These are phyloP conservation scores for Diploscapter pachys DNA, from an alignment of 1,140 invertebrate genomes.

Conservation along the genomic window DNA sequence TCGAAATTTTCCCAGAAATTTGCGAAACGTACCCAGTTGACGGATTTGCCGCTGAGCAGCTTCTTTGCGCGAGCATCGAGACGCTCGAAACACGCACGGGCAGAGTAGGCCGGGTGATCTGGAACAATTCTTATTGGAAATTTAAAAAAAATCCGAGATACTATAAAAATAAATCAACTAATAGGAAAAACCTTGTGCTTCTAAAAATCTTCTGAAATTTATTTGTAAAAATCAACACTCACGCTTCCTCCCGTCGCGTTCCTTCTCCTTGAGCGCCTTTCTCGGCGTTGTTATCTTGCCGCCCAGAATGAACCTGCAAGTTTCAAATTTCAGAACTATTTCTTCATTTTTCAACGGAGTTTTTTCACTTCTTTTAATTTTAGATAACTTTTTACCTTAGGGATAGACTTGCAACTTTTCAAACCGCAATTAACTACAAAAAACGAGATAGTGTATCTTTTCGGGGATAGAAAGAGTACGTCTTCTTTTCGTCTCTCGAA, in stretches of 20 bases:
- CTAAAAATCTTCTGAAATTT: too few relatives aligned
- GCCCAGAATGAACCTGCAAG: neutral
- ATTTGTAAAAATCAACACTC: neutral
- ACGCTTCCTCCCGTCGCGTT: neutral
- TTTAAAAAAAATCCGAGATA: neutral
- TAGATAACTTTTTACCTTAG: too few relatives aligned
- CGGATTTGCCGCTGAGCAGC: conserved; percentile 33
- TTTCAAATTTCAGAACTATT: too few relatives aligned
- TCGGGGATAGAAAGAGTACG: neutral
- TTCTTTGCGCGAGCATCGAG: conserved; percentile 41
- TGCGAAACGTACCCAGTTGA: conserved; percentile 27
- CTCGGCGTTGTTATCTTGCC: conserved; percentile 2
- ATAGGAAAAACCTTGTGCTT: too few relatives aligned
- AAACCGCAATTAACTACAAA: too few relatives aligned
- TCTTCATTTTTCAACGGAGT: too few relatives aligned
- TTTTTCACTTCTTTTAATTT: too few relatives aligned
- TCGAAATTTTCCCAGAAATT: too few relatives aligned
- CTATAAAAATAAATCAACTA: neutral
- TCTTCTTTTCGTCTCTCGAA: conserved; percentile 4
- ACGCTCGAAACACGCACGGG: conserved; percentile 44
- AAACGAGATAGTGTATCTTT: too few relatives aligned
- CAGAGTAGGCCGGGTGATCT: conserved; percentile 48
- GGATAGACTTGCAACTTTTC: too few relatives aligned
- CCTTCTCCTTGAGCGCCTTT: conserved; percentile 19
- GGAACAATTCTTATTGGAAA: conserved; percentile 9